Evolutionary conservation across 2,888 invertebrate species (phyloP).

Genomic region (Trissoscelio sp.): DNA sequence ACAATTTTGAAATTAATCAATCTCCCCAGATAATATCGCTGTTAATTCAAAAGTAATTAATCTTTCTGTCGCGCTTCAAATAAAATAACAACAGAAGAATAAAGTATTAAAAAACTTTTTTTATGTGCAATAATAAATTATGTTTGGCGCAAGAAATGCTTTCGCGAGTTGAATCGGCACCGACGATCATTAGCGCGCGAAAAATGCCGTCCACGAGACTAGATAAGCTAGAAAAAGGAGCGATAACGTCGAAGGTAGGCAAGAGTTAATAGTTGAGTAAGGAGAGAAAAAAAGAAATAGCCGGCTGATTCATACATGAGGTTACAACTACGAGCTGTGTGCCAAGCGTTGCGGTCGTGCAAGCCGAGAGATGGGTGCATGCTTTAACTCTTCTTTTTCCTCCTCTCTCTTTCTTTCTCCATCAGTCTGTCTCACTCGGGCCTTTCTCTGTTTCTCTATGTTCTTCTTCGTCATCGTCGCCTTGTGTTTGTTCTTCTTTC

Average conservation of each 20-base stretch:
- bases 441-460: slow-evolving; percentile 18
- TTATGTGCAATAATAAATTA: not conserved
- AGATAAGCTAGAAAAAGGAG: slow-evolving; percentile 38
- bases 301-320: slow-evolving; percentile 77
- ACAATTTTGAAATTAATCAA: no score
- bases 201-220: slow-evolving; percentile 15
- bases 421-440: not conserved
- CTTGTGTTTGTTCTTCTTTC: slow-evolving; percentile 31
- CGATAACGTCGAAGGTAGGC: slow-evolving; percentile 34
- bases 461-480: slow-evolving; percentile 28
- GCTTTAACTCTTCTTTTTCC: slow-evolving; percentile 55
- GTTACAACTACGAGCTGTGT: slow-evolving; percentile 73
- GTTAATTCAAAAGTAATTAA: no score
- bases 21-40: no score
- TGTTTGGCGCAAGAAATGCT: not conserved
- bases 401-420: not conserved
- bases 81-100: no score
- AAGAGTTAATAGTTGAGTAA: slow-evolving; percentile 68
- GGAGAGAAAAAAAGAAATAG: slow-evolving; percentile 74
- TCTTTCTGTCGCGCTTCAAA: no score
- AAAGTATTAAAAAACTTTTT: no score
- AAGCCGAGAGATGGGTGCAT: slow-evolving; percentile 74
- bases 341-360: slow-evolving; percentile 68
- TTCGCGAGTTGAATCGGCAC: not conserved
- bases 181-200: slow-evolving; percentile 4